phyloP scores from a whole-genome alignment of 2,888 invertebrate species.

The Drepanosiphum platanoidis region DNA sequence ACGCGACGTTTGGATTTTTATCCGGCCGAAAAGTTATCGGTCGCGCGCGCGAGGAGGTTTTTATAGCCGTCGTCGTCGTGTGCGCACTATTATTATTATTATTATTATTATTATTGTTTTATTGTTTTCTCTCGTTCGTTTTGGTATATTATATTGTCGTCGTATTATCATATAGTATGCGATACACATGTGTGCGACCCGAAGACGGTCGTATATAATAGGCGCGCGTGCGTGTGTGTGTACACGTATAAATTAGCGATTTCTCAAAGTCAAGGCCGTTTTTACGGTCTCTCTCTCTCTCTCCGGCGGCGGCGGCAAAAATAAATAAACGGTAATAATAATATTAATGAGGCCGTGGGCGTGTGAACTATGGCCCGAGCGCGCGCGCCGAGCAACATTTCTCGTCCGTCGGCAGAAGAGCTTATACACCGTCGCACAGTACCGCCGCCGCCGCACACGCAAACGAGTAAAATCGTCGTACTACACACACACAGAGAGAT shows the following conservation, averaged over 20 bases:
- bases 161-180: too few relatives aligned
- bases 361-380: slow-evolving; percentile 36
- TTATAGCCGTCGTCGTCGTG: not conserved
- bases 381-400: not conserved
- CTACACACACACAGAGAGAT: too few relatives aligned
- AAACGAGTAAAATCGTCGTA: not conserved
- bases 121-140: too few relatives aligned
- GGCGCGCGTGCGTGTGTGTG: not conserved
- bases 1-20: not conserved
- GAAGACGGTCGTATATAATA: too few relatives aligned
- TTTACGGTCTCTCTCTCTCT: not conserved
- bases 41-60: not conserved
- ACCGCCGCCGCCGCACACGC: not conserved
- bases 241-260: slow-evolving; percentile 33
- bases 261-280: slow-evolving; percentile 43
- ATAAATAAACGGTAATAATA: slow-evolving; percentile 10
- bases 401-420: not conserved
- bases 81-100: not conserved
- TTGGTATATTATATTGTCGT: too few relatives aligned
- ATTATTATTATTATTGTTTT: too few relatives aligned
- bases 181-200: too few relatives aligned
- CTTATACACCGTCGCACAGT: not conserved
- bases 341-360: slow-evolving; percentile 48
- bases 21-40: not conserved
- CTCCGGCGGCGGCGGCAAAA: not conserved